A percentile compares a stretch with the other conserved stretches of the same genome.
phyloP scores from a whole-genome alignment of 1,140 invertebrate genomes.

The Chelonus insularis region DNA sequence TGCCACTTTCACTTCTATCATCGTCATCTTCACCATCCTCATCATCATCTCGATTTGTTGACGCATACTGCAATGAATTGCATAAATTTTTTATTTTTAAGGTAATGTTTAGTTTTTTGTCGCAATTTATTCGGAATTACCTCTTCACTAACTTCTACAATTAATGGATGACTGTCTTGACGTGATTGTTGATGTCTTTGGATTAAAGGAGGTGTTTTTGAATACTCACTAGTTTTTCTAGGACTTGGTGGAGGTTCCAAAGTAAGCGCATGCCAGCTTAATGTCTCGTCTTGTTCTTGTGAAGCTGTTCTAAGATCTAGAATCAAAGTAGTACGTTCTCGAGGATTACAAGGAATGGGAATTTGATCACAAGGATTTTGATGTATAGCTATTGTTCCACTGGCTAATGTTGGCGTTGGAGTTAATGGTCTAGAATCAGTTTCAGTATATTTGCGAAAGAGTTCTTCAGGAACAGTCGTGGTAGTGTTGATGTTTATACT shows the following conservation, averaged over 20 bases:
- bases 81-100: too few species aligned
- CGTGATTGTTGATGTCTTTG: conserved; percentile 7
- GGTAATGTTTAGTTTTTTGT: too few species aligned
- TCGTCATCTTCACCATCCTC: conserved; percentile 22
- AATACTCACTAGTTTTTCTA: conserved; percentile 34
- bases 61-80: conserved; percentile 6
- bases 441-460: conserved; percentile 73
- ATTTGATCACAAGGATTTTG: conserved; percentile 25
- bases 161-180: neutral
- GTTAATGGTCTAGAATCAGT: conserved; percentile 78
- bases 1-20: conserved; percentile 36
- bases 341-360: conserved; percentile 31
- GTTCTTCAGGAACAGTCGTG: conserved; percentile 63
- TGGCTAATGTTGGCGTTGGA: conserved; percentile 72
- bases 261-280: conserved; percentile 54
- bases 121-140: too few species aligned
- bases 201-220: conserved; percentile 30
- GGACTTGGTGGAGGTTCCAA: conserved; percentile 48
- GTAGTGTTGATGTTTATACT: conserved; percentile 13
- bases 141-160: conserved; percentile 30
- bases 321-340: conserved; percentile 51
- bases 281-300: conserved; percentile 44
- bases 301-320: conserved; percentile 52
- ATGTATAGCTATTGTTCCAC: conserved; percentile 51
- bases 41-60: conserved; percentile 24